phyloP scores from a whole-genome alignment of 2,113 vertebrate genomes.

The Dicerorhinus sumatrensis region DNA sequence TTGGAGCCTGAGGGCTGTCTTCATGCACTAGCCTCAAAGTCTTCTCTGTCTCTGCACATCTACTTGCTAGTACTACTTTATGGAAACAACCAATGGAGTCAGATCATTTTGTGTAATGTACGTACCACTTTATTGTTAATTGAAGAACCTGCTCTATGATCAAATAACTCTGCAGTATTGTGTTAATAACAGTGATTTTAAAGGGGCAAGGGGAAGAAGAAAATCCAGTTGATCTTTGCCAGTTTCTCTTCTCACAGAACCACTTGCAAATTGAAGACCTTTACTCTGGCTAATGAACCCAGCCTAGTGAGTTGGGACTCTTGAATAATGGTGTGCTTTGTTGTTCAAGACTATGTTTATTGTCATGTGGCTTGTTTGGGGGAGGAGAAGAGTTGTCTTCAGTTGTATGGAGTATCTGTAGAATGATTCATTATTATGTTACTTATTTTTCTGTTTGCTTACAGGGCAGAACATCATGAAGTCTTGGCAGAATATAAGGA shows the following conservation, averaged over 20 bases:
- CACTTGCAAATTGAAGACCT: conserved; percentile 18
- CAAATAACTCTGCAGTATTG: neutral
- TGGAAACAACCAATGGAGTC: neutral
- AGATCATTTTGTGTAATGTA: neutral
- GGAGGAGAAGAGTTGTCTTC: neutral
- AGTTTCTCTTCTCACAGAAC: neutral
- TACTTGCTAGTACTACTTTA: neutral
- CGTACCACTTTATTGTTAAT: neutral
- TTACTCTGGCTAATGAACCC: neutral
- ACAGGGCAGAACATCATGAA: conserved; percentile 95
- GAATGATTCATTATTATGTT: conserved; percentile 18
- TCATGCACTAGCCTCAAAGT: neutral
- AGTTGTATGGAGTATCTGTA: neutral
- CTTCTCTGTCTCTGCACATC: neutral
- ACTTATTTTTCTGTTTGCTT: conserved; percentile 68
- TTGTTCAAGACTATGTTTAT: neutral
- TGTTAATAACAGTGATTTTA: conserved; percentile 50
- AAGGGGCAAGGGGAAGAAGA: neutral
- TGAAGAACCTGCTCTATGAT: neutral
- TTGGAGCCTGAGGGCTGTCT: neutral
- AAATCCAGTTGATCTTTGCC: neutral
- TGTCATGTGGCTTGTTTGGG: neutral
- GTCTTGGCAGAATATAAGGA: conserved; percentile 95
- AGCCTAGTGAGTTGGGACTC: neutral
- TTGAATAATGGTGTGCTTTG: neutral